Conservation (phyloP, 2,797 vertebrate genomes). For the Takifugu rubripes region DNA sequence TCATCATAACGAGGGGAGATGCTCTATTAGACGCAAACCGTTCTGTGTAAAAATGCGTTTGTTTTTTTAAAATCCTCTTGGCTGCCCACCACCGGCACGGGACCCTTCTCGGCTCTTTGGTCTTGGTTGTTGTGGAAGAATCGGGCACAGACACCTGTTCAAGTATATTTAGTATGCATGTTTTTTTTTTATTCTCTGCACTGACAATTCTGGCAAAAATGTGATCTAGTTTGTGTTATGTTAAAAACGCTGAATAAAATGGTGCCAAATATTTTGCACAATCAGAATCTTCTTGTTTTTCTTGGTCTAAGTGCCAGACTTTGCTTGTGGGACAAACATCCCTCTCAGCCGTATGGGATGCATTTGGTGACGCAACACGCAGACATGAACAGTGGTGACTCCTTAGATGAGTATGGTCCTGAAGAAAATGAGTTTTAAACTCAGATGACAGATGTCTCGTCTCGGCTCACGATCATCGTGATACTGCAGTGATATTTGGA, state of each 20-base stretch:
- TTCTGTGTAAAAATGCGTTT: constrained; percentile 74
- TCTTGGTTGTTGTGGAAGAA: constrained; percentile 68
- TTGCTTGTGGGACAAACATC: constrained; percentile 17
- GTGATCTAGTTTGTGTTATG: constrained; percentile 84
- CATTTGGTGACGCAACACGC: too few species aligned
- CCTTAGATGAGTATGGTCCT: too few species aligned
- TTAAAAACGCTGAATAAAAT: constrained; percentile 73
- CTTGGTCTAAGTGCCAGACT: constrained; percentile 55
- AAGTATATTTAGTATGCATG: constrained; percentile 71
- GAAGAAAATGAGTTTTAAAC: too few species aligned
- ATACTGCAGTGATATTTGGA: too few species aligned
- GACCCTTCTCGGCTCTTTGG: constrained; percentile 56
- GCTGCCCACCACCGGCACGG: constrained; percentile 63
- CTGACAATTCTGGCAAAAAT: constrained; percentile 89
- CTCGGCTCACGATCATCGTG: too few species aligned
- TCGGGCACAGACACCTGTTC: constrained; percentile 65
- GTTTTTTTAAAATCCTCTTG: constrained; percentile 58
- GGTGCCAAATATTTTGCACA: constrained; percentile 90
- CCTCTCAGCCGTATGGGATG: too few species aligned
- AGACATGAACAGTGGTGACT: too few species aligned
- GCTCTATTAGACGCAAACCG: constrained; percentile 57
- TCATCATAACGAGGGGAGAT: constrained; percentile 75
- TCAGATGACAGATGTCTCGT: too few species aligned
- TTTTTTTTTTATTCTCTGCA: constrained; percentile 72
- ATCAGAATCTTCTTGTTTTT: constrained; percentile 81